A percentile compares a stretch with the other conserved stretches of the same genome.
phyloP scores from a whole-genome alignment of 2,113 vertebrate species.

The Phrynocephalus versicolor region DNA sequence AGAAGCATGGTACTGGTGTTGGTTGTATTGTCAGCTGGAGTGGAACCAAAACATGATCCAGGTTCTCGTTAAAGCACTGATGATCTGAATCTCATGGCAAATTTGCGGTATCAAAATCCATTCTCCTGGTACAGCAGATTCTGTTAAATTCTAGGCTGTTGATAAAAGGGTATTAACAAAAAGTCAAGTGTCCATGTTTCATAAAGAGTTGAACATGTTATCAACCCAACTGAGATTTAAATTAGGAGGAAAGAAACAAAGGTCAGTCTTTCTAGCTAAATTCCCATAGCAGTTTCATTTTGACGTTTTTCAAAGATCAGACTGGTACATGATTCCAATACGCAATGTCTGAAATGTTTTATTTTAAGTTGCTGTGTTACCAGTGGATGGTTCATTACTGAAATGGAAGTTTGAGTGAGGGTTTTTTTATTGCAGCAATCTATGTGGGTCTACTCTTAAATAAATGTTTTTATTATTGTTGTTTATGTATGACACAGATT shows the following conservation, averaged over 20 bases:
- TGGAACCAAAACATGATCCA: neutral
- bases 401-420: neutral
- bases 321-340: neutral
- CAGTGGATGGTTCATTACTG: neutral
- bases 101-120: neutral
- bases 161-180: neutral
- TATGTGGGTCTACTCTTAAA: constrained; percentile 15
- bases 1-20: neutral
- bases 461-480: neutral
- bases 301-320: constrained; percentile 4
- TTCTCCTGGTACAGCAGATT: neutral
- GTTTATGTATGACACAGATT: neutral
- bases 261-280: neutral
- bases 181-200: neutral
- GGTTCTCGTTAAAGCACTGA: neutral
- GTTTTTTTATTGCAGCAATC: neutral
- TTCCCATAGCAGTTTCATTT: constrained; percentile 13
- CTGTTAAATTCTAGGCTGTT: neutral
- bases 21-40: neutral
- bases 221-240: neutral
- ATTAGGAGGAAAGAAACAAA: no score
- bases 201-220: neutral
- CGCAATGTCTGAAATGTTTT: constrained; percentile 25
- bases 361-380: constrained; percentile 1
- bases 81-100: no score